Evolutionary conservation across 1,140 invertebrate genomes (phyloP).

Genomic region (Cotesia chilonis): DNA sequence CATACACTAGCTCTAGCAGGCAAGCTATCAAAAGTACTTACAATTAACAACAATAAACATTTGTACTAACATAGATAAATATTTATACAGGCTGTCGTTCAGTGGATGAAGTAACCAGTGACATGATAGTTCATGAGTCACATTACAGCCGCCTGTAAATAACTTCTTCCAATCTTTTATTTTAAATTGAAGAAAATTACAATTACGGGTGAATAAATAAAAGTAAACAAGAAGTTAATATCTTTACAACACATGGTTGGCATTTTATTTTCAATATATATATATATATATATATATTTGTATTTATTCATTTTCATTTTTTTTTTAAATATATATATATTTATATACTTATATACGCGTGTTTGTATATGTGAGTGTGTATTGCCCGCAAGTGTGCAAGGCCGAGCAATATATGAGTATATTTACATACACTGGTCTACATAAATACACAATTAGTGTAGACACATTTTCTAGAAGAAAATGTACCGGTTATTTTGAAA

Average conservation of each 20-base stretch:
- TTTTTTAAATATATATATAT: neutral
- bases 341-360: conserved; percentile 13
- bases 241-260: conserved; percentile 33
- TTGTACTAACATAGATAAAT: neutral
- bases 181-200: too few species aligned
- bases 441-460: conserved; percentile 30
- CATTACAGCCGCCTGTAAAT: conserved; percentile 69
- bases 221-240: too few species aligned
- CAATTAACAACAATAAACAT: conserved; percentile 8
- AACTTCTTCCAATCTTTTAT: too few species aligned
- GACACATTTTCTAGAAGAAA: conserved; percentile 6
- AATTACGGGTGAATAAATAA: too few species aligned
- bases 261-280: conserved; percentile 28
- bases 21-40: conserved; percentile 51
- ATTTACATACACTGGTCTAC: conserved; percentile 32
- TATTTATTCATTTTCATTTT: neutral
- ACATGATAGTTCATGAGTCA: conserved; percentile 77
- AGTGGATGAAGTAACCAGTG: conserved; percentile 69
- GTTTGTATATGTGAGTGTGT: conserved; percentile 25
- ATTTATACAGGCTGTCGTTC: conserved; percentile 70
- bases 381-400: conserved; percentile 13
- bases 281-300: conserved; percentile 8
- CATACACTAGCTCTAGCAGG: conserved; percentile 81
- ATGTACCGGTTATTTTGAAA: conserved; percentile 2
- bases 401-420: conserved; percentile 15